Evolutionary conservation across 2,888 invertebrate genomes (phyloP), one percentile per base, ranked within the genome.

Genomic region (Elmis aenea): DNA sequence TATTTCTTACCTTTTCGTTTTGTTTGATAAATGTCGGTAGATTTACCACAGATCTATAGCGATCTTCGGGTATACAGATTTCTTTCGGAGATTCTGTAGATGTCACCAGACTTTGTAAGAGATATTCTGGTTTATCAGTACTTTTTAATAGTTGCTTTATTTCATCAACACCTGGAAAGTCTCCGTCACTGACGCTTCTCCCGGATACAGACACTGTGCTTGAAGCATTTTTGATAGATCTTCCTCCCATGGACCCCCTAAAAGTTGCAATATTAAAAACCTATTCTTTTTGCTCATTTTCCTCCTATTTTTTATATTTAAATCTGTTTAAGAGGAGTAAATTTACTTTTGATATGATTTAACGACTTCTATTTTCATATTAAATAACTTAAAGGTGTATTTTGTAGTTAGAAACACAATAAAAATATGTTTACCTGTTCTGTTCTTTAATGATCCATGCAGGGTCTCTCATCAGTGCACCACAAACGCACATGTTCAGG

Each of bases 381-480:
- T n/a, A n/a, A n/a, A n/a, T n/a, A n/a, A n/a, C n/a, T n/a, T n/a
- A n/a, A n/a, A n/a, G n/a, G 5, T 18, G 18, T 18, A 5, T 18
- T 6, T 5, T 18, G 6, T 18, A 24, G 5, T 24, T n/a, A 5
- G 5, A 5, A 24, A 24, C 9, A 24, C 5, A 24, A n/a, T n/a
- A 9, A 28, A 2, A 16, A 27, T n/a, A 12, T 15, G 28, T 33
- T 32, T 40, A 44, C 44, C 38, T 40, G 52, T 75, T 74, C 52
- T 83, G 81, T 51, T 81, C 81, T 28, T 71, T 50, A 25, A 31
- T 11, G 5, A 69, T 73, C 90, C 91, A 91, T 51, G 89, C 86
- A 1, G 92, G 85, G 62, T 92, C 91, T 29, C 85, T 74, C 87
- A 93, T 90, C 0, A 91, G 73, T 13, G 84, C 79, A 0, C 91